A percentile compares a stretch with the other conserved stretches of the same genome.
phyloP scores from a whole-genome alignment of 1,140 invertebrate species.

The Myzus persicae region DNA sequence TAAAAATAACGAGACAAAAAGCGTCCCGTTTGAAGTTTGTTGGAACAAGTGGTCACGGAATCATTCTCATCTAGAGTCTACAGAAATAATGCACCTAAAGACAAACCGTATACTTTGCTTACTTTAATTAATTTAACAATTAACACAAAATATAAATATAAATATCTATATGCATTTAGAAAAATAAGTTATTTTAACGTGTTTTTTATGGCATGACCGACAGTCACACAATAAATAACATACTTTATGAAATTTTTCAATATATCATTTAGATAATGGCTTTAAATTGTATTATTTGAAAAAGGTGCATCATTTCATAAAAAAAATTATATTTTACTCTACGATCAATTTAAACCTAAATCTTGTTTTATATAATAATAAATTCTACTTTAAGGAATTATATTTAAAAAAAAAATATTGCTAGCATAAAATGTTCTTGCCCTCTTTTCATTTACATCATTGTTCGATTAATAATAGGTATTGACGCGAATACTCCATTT shows the following conservation, averaged over 20 bases:
- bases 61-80: not conserved
- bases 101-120: not conserved
- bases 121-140: not conserved
- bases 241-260: not conserved
- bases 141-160: not conserved
- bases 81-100: not conserved
- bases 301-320: not conserved
- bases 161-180: not conserved
- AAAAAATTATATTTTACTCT: not conserved
- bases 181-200: not conserved
- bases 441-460: not conserved
- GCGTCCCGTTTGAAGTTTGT: not conserved
- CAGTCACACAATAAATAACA: not conserved
- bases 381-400: not conserved
- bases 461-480: not conserved
- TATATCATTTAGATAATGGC: not conserved
- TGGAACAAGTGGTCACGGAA: too few relatives aligned
- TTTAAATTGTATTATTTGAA: not conserved
- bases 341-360: not conserved
- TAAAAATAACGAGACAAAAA: not conserved
- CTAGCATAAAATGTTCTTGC: not conserved
- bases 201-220: not conserved
- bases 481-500: not conserved
- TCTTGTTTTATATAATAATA: not conserved
- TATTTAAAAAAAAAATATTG: not conserved